Conservation (phyloP, 2,797 vertebrate species). For the Galaxias olidus region DNA sequence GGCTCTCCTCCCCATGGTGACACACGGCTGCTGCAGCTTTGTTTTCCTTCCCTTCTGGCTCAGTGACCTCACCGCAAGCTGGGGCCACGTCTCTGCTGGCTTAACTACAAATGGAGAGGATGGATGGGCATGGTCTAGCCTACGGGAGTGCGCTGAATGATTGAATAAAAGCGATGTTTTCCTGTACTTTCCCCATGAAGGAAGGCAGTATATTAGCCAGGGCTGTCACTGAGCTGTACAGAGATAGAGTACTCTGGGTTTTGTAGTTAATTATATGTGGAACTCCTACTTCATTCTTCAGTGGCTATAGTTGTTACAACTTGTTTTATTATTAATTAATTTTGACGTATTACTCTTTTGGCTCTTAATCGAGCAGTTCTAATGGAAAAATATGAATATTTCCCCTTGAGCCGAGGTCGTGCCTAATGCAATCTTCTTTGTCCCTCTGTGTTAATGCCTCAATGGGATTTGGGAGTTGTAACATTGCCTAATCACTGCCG, state of each 20-base stretch:
- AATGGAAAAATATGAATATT: not conserved
- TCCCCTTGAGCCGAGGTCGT: constrained; percentile 6
- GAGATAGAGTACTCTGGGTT: no score
- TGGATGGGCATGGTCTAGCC: constrained; percentile 31
- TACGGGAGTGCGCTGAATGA: not conserved
- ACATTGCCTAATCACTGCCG: constrained; percentile 39
- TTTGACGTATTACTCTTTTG: no score
- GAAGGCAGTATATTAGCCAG: no score
- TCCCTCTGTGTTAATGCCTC: constrained; percentile 32
- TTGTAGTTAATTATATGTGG: no score
- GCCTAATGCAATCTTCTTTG: constrained; percentile 18
- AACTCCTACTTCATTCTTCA: no score
- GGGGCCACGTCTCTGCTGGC: constrained; percentile 21
- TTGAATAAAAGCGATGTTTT: constrained; percentile 17
- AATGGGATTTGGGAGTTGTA: constrained; percentile 25
- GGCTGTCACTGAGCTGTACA: no score
- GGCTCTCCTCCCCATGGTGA: constrained; percentile 34
- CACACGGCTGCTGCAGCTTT: constrained; percentile 17
- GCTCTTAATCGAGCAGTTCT: no score
- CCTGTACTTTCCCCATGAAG: constrained; percentile 22
- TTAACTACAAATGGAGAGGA: constrained; percentile 33
- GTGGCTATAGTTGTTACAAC: no score
- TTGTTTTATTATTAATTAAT: no score
- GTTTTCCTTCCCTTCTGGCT: constrained; percentile 20
- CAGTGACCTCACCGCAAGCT: constrained; percentile 35